These are phyloP conservation scores for Macroteleia sp. DNA, from an alignment of 2,888 invertebrate species.

Conservation along the genomic window DNA sequence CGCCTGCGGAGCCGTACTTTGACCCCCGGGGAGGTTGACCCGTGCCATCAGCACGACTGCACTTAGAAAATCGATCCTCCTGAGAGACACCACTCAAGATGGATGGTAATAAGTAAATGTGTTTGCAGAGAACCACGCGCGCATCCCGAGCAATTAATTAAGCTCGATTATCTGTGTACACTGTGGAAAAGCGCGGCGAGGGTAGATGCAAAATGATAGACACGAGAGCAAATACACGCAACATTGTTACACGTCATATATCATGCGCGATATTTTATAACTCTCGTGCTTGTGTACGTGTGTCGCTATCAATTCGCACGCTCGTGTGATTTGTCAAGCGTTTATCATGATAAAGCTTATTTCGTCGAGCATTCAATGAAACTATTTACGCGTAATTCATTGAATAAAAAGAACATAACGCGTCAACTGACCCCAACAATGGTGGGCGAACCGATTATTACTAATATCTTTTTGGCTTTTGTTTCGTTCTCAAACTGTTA, in stretches of 20 bases:
- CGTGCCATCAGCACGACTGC: constrained; percentile 71
- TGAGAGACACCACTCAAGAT: constrained; percentile 77
- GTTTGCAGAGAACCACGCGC: constrained; percentile 78
- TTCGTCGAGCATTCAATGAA: constrained; percentile 34
- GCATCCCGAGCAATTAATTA: constrained; percentile 81
- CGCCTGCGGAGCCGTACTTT: constrained; percentile 33
- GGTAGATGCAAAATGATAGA: constrained; percentile 74
- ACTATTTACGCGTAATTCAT: constrained; percentile 42
- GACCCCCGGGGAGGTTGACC: constrained; percentile 52
- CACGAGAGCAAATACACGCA: constrained; percentile 69
- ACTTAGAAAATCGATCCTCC: constrained; percentile 79
- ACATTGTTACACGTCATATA: constrained; percentile 63
- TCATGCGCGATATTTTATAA: constrained; percentile 55
- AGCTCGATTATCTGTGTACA: constrained; percentile 82
- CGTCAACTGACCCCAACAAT: neutral
- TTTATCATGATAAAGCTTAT: constrained; percentile 41
- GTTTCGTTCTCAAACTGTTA: neutral
- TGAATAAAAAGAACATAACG: constrained; percentile 32
- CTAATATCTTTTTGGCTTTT: neutral
- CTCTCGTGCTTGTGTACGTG: constrained; percentile 15
- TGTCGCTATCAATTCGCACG: constrained; percentile 43
- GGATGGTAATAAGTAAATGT: constrained; percentile 82
- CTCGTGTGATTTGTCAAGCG: constrained; percentile 48
- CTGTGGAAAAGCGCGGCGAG: constrained; percentile 70
- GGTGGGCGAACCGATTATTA: constrained; percentile 7